phyloP scores from a whole-genome alignment of 2,113 vertebrate genomes.

The Hipposideros armiger region DNA sequence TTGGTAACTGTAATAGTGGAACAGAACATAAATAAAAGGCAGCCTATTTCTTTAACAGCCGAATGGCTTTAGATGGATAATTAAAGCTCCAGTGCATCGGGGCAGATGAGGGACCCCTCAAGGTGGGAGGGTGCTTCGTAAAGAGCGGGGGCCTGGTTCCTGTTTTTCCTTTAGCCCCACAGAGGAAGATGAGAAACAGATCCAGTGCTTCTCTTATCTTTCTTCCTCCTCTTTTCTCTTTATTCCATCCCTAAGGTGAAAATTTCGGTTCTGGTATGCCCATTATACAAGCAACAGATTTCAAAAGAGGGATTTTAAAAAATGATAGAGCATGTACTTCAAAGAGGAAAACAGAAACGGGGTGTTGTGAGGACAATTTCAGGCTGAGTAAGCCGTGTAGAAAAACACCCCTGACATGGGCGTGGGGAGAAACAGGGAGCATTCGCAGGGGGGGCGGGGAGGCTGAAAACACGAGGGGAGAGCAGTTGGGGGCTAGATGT shows the following conservation, averaged over 20 bases:
- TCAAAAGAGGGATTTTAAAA: not conserved
- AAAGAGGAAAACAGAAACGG: not conserved
- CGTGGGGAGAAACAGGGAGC: not conserved
- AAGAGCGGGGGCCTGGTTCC: not conserved
- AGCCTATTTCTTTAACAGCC: not conserved
- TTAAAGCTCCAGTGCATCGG: not conserved
- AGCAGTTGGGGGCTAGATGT: not conserved
- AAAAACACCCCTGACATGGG: not conserved
- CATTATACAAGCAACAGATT: not conserved
- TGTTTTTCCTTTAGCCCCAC: not conserved
- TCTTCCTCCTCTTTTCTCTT: not conserved
- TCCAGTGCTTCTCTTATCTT: not conserved
- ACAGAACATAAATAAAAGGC: not conserved
- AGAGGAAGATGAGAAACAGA: slow-evolving; percentile 48
- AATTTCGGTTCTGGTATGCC: not conserved
- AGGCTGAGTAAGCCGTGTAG: not conserved
- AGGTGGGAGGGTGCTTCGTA: not conserved
- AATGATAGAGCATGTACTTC: not conserved
- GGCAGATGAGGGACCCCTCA: not conserved
- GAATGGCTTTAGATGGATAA: not conserved
- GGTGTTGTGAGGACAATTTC: not conserved
- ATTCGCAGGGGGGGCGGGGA: not conserved
- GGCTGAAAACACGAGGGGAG: not conserved
- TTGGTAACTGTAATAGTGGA: not conserved
- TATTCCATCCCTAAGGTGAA: not conserved